These are phyloP conservation scores for Melanostoma mellinum DNA, from an alignment of 2,888 invertebrate genomes.

Conservation along the genomic window DNA sequence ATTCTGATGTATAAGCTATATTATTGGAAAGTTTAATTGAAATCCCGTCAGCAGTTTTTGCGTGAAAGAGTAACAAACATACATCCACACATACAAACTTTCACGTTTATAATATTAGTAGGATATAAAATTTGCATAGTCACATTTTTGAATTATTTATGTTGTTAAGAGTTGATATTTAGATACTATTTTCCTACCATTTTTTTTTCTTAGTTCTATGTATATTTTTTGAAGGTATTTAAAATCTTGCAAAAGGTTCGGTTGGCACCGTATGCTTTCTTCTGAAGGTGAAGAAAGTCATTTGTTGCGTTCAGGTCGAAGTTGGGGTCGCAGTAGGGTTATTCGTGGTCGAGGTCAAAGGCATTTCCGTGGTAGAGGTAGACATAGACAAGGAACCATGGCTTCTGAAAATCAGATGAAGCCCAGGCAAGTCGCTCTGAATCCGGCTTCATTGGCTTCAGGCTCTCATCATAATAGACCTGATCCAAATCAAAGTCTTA, in stretches of 20 bases:
- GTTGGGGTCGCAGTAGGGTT: background rate
- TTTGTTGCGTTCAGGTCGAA: constrained; percentile 1
- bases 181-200: too few species aligned
- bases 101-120: too few species aligned
- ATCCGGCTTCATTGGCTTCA: background rate
- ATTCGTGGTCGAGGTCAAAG: too few species aligned
- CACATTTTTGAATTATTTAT: too few species aligned
- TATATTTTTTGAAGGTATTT: background rate
- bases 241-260: background rate
- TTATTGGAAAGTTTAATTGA: too few species aligned
- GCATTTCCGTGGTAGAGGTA: background rate
- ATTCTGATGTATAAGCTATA: too few species aligned
- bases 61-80: too few species aligned
- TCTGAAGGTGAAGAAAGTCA: constrained; percentile 1
- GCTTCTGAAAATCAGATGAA: background rate
- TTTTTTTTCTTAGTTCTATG: background rate
- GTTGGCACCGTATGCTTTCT: constrained; percentile 3
- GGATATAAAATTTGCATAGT: too few species aligned
- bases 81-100: too few species aligned
- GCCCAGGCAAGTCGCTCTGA: background rate
- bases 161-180: too few species aligned
- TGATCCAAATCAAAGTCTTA: too few species aligned
- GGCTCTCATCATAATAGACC: background rate
- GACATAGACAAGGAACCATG: background rate
- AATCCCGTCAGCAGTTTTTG: too few species aligned